phyloP scores from a whole-genome alignment of 2,113 vertebrate species.

The Microtus oregoni region DNA sequence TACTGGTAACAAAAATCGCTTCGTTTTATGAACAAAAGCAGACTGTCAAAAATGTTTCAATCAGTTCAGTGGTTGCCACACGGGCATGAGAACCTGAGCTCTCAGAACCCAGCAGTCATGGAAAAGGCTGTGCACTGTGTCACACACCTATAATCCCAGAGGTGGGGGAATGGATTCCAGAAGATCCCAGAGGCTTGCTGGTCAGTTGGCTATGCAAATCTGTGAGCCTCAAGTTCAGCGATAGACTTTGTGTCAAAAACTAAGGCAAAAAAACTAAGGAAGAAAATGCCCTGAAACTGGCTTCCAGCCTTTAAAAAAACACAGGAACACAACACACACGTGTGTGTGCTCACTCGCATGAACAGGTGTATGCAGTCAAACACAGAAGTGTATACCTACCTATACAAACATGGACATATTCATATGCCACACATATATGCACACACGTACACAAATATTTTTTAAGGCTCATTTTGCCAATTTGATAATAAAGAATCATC shows the following conservation, averaged over 20 bases:
- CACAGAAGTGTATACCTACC: not conserved
- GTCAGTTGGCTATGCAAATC: not conserved
- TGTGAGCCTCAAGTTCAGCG: not conserved
- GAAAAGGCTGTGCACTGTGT: not conserved
- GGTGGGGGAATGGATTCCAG: too few relatives aligned
- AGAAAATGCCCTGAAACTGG: not conserved
- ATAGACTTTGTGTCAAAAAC: not conserved
- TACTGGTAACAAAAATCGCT: slow-evolving; percentile 35
- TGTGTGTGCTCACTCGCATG: not conserved
- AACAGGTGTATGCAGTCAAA: not conserved
- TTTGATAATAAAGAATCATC: slow-evolving; percentile 20
- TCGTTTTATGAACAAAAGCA: not conserved
- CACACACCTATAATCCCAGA: too few relatives aligned
- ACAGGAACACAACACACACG: not conserved
- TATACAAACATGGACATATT: not conserved
- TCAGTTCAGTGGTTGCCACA: not conserved
- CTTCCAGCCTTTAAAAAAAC: not conserved
- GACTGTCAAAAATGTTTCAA: not conserved
- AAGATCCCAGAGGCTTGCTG: too few relatives aligned
- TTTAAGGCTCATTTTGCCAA: slow-evolving; percentile 19
- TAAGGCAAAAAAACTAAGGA: too few relatives aligned
- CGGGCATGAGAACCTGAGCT: not conserved
- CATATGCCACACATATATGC: not conserved
- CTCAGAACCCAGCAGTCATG: not conserved
- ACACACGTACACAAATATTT: not conserved